phyloP scores from a whole-genome alignment of 1,140 invertebrate species.

The Acromyrmex charruanus region DNA sequence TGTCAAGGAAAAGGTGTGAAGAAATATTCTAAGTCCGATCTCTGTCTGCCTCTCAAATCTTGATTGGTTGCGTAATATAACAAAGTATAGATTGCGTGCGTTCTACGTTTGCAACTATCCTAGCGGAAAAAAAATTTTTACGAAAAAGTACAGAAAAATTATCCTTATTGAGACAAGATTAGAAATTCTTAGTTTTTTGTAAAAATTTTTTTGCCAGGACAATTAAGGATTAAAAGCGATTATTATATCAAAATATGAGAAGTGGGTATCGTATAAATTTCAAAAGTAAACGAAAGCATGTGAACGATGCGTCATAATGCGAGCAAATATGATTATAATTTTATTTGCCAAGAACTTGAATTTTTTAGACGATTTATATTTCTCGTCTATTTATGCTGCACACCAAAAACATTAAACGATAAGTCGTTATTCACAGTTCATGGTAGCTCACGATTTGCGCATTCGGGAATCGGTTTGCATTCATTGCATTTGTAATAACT shows the following conservation, averaged over 20 bases:
- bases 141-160: no score
- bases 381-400: background rate
- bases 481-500: background rate
- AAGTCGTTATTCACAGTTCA: conserved; percentile 6
- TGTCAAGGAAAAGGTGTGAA: background rate
- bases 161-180: no score
- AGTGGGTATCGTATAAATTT: background rate
- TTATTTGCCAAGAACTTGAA: conserved; percentile 1
- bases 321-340: background rate
- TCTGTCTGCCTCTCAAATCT: background rate
- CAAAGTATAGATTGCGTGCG: background rate
- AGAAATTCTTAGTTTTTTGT: no score
- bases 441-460: background rate
- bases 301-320: background rate
- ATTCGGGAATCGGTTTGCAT: background rate
- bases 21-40: background rate
- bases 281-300: background rate
- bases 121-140: no score
- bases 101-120: no score
- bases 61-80: background rate
- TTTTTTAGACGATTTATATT: background rate
- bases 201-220: background rate
- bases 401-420: background rate
- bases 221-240: background rate
- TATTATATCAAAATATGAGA: background rate